A percentile compares a stretch with the other conserved stretches of the same genome.
These are phyloP conservation scores for Catostomus latipinnis DNA, from an alignment of 2,797 vertebrate species.

Conservation along the genomic window DNA sequence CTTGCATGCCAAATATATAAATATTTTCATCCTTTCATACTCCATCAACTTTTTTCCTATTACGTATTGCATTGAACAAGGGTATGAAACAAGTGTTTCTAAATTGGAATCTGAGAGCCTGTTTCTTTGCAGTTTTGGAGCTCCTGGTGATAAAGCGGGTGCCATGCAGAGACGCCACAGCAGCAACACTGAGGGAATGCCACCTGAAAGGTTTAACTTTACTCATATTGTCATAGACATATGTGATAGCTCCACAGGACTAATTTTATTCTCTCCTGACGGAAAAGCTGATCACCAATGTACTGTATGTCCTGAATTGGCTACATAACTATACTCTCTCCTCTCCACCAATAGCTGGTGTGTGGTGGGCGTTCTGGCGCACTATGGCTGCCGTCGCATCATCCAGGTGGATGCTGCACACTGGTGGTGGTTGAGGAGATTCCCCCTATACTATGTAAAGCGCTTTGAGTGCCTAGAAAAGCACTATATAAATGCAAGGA, in stretches of 20 bases:
- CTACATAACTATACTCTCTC: no score
- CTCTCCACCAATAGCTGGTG: no score
- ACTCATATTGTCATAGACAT: not conserved
- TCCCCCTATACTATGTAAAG: no score
- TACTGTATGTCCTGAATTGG: not conserved
- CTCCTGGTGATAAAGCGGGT: slow-evolving; percentile 84
- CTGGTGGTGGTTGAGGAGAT: no score
- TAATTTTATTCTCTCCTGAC: not conserved
- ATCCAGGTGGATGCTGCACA: no score
- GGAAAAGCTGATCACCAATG: not conserved
- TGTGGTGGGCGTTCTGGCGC: no score
- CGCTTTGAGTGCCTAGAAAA: no score
- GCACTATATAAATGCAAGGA: no score
- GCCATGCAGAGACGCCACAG: slow-evolving; percentile 99
- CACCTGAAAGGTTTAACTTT: slow-evolving; percentile 87
- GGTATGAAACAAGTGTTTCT: not conserved
- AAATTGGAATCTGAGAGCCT: not conserved
- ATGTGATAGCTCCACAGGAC: not conserved
- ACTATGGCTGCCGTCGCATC: no score
- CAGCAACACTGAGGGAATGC: slow-evolving; percentile 94
- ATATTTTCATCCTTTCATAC: no score
- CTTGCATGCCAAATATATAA: no score
- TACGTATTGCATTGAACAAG: not conserved
- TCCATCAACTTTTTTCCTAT: no score
- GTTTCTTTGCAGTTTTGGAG: slow-evolving; percentile 64